phyloP scores from a whole-genome alignment of 2,797 vertebrate genomes.

The Cryptoblepharus egeriae region DNA sequence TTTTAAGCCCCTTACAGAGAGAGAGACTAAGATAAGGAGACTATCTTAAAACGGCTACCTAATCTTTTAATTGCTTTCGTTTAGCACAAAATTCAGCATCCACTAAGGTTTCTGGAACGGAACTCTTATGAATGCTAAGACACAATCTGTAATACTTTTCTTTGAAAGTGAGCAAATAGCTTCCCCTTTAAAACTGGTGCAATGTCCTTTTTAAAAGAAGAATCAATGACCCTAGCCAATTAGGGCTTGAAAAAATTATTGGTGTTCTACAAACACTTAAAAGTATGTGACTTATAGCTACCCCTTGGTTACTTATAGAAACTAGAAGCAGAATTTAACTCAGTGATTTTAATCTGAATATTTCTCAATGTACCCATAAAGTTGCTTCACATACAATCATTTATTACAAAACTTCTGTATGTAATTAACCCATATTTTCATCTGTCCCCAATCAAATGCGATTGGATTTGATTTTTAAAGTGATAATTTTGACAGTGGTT shows the following conservation, averaged over 20 bases:
- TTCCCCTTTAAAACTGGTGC: not conserved
- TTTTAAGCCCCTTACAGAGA: too few species aligned
- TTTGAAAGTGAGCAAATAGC: not conserved
- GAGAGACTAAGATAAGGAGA: too few species aligned
- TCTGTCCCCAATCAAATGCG: constrained; percentile 66
- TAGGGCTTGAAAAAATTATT: not conserved
- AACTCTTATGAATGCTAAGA: too few species aligned
- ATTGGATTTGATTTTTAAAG: constrained; percentile 68
- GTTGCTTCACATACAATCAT: constrained; percentile 29
- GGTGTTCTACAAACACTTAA: not conserved
- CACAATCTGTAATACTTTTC: not conserved
- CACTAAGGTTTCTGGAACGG: too few species aligned
- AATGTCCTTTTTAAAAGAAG: not conserved
- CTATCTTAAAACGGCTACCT: too few species aligned
- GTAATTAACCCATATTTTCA: constrained; percentile 56
- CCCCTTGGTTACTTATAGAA: not conserved
- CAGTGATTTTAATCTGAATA: not conserved
- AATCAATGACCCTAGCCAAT: not conserved
- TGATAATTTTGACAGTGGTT: constrained; percentile 65
- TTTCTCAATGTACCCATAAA: not conserved
- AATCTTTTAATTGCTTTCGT: too few species aligned
- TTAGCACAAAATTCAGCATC: too few species aligned
- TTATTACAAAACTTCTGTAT: constrained; percentile 66
- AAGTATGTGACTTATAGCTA: not conserved
- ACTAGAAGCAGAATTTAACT: not conserved